Evolutionary conservation across 1,140 invertebrate genomes (phyloP), one percentile per base, ranked within the genome.

Genomic region (Monomorium pharaonis): DNA sequence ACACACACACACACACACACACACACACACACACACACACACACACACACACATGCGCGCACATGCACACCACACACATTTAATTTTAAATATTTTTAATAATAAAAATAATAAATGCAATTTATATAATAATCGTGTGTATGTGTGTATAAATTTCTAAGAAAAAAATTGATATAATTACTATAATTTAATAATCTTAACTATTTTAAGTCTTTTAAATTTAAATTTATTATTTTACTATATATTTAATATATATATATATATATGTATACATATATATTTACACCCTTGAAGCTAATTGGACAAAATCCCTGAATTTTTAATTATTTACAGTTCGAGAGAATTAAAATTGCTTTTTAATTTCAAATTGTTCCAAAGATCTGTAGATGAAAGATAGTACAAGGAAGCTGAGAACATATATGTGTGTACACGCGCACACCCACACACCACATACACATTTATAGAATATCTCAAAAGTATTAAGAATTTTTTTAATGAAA

Each of bases 301-400:
- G 42, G 21, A 62, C 24, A 76, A 60, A 44, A 47, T 77, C 56
- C 37, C 33, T 62, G 21, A 62, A 44, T 62, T 76, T 76, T 27
- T 62, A 62, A 27, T 76, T 60, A 60, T 62, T 76, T 62, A 76
- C 37, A 76, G 27, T 54, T 75, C 14, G 18, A 58, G 18, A 58
- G 33, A 74, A 75, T 69, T 33, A 81, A 76, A 88, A 67, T 5
- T 42, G 4, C 12, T 44, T 44, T 67, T 67, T 47, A 44, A 24
- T 27, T 67, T 67, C 42, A 67, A 67, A 67, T 67, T 67, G 47
- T 1, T 47, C 37, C 47, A 44, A 78, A 49, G 70, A 87, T 49
- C 60, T 60, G 27, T 84, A 65, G 56, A 51, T 65, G 30, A 74
- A 70, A 77, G 24, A 70, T 78, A 37, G 24, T 77, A 67, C 51